Percentiles rank a stretch among this genome's conserved stretches.
Evolutionary conservation across 2,888 invertebrate species (phyloP).

Genomic region (Cheilosia grossa): DNA sequence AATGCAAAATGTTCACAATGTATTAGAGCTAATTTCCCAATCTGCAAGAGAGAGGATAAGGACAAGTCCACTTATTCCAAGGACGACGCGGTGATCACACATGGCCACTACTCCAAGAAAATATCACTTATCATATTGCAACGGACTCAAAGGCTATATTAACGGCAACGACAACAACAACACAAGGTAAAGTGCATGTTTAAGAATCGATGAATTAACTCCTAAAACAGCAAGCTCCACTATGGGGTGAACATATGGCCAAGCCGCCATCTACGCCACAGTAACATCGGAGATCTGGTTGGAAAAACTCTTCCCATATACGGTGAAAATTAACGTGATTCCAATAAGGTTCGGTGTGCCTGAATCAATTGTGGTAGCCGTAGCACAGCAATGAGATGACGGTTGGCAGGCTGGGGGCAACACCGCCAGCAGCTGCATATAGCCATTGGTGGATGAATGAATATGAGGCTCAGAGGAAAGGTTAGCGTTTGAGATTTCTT

Average conservation of each 20-base stretch:
- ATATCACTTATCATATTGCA: constrained; percentile 60
- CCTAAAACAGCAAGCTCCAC: constrained; percentile 52
- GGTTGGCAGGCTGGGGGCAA: constrained; percentile 12
- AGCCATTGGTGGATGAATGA: constrained; percentile 52
- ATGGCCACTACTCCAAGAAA: constrained; percentile 39
- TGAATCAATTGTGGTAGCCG: constrained; percentile 53
- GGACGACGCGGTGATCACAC: constrained; percentile 36
- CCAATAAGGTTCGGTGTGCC: constrained; percentile 73
- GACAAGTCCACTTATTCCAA: constrained; percentile 55
- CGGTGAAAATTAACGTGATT: constrained; percentile 78
- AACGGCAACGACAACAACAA: not conserved
- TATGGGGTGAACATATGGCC: constrained; percentile 62
- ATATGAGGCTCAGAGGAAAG: constrained; percentile 57
- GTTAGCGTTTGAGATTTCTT: constrained; percentile 56
- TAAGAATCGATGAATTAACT: constrained; percentile 61
- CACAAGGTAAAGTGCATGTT: constrained; percentile 58
- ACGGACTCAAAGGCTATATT: constrained; percentile 4
- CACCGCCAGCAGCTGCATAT: constrained; percentile 16
- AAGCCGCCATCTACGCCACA: constrained; percentile 52
- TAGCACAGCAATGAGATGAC: constrained; percentile 21
- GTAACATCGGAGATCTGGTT: constrained; percentile 77
- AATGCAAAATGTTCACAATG: constrained; percentile 8
- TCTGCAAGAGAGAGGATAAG: constrained; percentile 19
- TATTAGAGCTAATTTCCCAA: not conserved
- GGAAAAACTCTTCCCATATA: constrained; percentile 80